Evolutionary conservation across 92 coral and sea anemone species (phyloP), one percentile per base, ranked within the genome.

Genomic region (Epizoanthus illoricatus): DNA sequence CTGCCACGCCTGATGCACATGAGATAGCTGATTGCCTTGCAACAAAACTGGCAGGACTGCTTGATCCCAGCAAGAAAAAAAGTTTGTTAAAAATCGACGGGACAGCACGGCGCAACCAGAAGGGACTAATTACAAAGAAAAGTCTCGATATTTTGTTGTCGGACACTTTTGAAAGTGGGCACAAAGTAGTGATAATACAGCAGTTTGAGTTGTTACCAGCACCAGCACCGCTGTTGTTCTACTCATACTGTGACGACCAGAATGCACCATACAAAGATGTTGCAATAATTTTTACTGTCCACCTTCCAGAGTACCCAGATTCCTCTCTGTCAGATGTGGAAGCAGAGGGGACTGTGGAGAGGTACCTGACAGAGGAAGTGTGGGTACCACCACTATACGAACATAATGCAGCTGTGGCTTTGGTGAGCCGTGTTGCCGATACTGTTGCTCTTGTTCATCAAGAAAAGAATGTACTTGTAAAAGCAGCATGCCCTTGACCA

Each of bases 181-280:
- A 71, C 64, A 89, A 90, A 36, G 90, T 85, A 2, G 98, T 94
- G 47, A 33, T 95, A 24, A 80, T 95, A n/a, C 72, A 84, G 39
- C 84, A 91, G 61, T 85, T 96, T 5, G 98, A 93, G 64, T 88
- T 79, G 0, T 90, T 96, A 0, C 98, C 98, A 2, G 91, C 90
- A 4, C 90, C 89, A 19, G 91, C 98, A 17, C 90, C 90, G 1
- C 83, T 83, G 6, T 80, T 96, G 85, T 96, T 96, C 84, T 84
- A 93, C 61, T 75, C 92, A 0, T 96, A 91, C 74, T 96, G 99
- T 54, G 98, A 96, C 71, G 92, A 91, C 61, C 94, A 96, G 75
- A 94, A 93, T 83, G 98, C 99, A 42, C 93, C 89, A 4, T 89
- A 84, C 71, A 93, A 91, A 66, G 92, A 88, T 62, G 91, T 88